Percentiles rank a stretch among this genome's conserved stretches.
Evolutionary conservation across 2,113 vertebrate species (phyloP).

Genomic region (Okapia johnstoni): DNA sequence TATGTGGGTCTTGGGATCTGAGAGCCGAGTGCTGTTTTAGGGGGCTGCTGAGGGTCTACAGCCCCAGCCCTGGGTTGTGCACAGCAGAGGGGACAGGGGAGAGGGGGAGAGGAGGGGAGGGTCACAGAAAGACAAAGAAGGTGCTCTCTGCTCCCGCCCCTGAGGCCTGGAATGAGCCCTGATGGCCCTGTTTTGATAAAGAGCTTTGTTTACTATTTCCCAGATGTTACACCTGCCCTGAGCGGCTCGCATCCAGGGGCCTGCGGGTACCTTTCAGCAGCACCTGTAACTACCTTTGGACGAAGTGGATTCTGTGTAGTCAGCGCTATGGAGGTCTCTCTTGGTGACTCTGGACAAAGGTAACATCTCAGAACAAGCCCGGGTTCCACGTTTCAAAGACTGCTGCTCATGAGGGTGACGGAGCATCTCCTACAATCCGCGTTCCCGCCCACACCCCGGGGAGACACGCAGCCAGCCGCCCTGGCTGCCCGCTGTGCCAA

Average conservation of each 20-base stretch:
- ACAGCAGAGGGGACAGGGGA: accelerated
- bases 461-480: neutral
- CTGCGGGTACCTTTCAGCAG: accelerated
- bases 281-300: neutral
- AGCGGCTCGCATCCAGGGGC: neutral
- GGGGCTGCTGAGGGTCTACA: neutral
- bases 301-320: neutral
- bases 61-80: accelerated
- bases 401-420: neutral
- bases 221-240: neutral
- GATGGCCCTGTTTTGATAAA: neutral
- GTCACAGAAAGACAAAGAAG: neutral
- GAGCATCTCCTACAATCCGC: neutral
- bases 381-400: neutral
- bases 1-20: neutral
- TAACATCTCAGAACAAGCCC: neutral
- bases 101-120: accelerated
- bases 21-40: neutral
- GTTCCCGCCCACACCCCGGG: neutral
- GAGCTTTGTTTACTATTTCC: neutral
- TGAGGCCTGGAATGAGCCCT: neutral
- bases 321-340: neutral
- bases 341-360: neutral
- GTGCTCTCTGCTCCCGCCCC: neutral
- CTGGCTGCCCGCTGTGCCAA: neutral